phyloP scores from a whole-genome alignment of 2,888 invertebrate species.

The Tuberolachnus salignus region DNA sequence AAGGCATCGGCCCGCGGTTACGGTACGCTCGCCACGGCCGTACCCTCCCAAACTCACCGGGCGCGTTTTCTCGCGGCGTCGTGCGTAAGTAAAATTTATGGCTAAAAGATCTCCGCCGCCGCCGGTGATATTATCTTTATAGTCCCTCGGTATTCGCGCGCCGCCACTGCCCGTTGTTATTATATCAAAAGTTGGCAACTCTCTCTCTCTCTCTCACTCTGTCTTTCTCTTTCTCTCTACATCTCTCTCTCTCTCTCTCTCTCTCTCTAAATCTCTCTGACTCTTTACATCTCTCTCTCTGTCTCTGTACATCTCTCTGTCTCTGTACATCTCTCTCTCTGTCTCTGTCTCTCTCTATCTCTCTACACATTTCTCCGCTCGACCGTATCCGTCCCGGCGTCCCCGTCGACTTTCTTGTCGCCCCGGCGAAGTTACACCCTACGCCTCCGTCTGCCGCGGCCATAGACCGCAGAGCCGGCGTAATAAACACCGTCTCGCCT shows the following conservation, averaged over 20 bases:
- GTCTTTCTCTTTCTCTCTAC: not conserved
- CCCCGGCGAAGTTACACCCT: too few species aligned
- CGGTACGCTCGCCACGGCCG: not conserved
- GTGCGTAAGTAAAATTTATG: conserved; percentile 54
- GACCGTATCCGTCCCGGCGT: too few species aligned
- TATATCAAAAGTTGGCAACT: conserved; percentile 55
- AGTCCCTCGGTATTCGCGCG: conserved; percentile 51
- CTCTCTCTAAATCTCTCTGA: too few species aligned
- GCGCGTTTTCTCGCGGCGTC: conserved; percentile 14
- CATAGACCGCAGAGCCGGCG: not conserved
- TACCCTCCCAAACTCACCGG: not conserved
- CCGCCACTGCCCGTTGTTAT: conserved; percentile 49
- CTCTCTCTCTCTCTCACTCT: conserved; percentile 10
- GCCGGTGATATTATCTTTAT: conserved; percentile 55
- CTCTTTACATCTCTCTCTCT: too few species aligned
- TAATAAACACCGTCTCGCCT: conserved; percentile 46
- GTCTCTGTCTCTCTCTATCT: too few species aligned
- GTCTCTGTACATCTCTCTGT: too few species aligned
- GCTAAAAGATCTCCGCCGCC: conserved; percentile 50
- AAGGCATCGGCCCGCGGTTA: too few species aligned
- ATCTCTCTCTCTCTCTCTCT: not conserved
- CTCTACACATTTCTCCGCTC: too few species aligned
- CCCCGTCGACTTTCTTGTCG: too few species aligned
- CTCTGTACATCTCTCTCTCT: too few species aligned
- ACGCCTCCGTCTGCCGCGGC: too few species aligned